Base-by-base conservation (phyloP, 2,888 invertebrate species). In the Apomyelois bistriatella region DNA sequence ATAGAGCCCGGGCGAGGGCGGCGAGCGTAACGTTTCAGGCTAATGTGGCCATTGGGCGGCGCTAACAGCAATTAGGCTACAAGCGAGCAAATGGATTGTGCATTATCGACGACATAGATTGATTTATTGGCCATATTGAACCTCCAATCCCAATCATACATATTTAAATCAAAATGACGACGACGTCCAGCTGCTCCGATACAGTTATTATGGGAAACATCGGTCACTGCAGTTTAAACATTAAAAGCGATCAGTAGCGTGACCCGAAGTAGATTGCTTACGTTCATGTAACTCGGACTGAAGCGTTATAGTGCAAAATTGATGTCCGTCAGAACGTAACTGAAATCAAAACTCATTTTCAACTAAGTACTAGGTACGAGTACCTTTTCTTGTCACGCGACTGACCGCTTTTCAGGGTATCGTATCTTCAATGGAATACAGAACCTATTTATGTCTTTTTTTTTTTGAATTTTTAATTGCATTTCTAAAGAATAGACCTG, bases 41-140 rank as follows among this genome's bases (percentile, higher is more conserved):
- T 85, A 87, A 89, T 85, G 85, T 77, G 84, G 73, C 79, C 77
- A 80, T 81, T 87, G 88, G 89, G 88, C 87, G 88, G 87, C 72
- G 86, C 87, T 85, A 80, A 82, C 82, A 76, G 82, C 87, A 88
- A 90, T 90, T 90, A 90, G 80, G 80, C 76, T 79, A 82, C 84
- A 83, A 78, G 78, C 76, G 78, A 80, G 77, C 77, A 86, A 90
- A 88, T 89, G 90, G 87, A 86, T 85, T 81, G 85, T 85, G 85
- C 87, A 87, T 88, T 88, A 87, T 81, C 70, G 76, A 76, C 74
- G 85, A 85, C 85, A 79, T 79, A 72, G 83, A 88, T 89, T 86
- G 88, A 90, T 90, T 89, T 88, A 88, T 86, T 77, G 76, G 75
- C 64, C 73, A 65, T 65, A 65, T 64, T 64, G 64, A 76, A 66